phyloP scores from a whole-genome alignment of 2,113 vertebrate species.

The Pseudopodoces humilis region DNA sequence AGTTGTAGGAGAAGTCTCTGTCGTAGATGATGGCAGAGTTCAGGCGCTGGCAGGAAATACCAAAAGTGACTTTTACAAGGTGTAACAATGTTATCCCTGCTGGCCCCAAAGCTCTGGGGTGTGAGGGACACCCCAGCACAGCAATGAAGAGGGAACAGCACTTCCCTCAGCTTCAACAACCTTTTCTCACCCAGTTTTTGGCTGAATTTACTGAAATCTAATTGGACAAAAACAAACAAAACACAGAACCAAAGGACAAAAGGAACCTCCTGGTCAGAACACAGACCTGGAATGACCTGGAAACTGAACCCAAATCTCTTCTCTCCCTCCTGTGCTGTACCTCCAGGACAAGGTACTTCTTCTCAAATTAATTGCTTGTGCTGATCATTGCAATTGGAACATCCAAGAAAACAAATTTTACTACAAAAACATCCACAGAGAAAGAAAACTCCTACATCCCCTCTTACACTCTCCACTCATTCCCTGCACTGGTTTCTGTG shows the following conservation, averaged over 20 bases:
- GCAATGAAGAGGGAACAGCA: background rate
- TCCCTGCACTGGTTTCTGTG: background rate
- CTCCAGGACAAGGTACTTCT: background rate
- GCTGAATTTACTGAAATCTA: background rate
- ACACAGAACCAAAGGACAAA: background rate
- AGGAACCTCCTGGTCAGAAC: fast-evolving
- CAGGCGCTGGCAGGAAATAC: constrained; percentile 79
- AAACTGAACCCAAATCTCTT: background rate
- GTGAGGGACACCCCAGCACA: background rate
- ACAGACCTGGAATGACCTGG: background rate
- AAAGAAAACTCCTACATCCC: background rate
- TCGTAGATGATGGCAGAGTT: constrained; percentile 97
- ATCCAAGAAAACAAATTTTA: background rate
- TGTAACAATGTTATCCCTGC: fast-evolving
- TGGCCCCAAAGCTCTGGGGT: background rate
- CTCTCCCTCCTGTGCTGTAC: background rate
- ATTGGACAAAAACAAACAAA: background rate
- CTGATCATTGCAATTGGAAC: background rate
- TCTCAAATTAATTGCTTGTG: background rate
- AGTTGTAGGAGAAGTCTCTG: constrained; percentile 97
- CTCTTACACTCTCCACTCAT: background rate
- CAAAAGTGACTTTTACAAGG: background rate
- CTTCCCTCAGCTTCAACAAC: background rate
- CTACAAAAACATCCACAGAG: background rate
- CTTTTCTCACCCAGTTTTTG: background rate